Percentiles rank a stretch among this genome's conserved stretches.
Evolutionary conservation across 1,140 invertebrate genomes (phyloP).

Genomic region (Matsumurasca onukii): DNA sequence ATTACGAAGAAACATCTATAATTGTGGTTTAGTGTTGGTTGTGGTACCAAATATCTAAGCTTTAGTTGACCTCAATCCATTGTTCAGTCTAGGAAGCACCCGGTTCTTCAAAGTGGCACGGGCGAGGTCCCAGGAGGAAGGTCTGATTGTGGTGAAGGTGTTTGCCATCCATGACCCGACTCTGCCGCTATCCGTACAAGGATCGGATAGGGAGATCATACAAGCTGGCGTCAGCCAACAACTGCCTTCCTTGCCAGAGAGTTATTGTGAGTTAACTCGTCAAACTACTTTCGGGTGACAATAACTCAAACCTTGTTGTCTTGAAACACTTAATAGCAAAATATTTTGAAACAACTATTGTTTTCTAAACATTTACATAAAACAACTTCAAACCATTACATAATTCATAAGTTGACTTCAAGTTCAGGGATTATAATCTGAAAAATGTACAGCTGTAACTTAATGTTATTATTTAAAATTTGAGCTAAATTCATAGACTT

Average conservation of each 20-base stretch:
- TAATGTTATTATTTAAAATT: too few relatives aligned
- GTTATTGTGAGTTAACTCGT: slow-evolving; percentile 63
- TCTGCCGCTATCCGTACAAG: slow-evolving; percentile 80
- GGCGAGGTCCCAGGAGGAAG: slow-evolving; percentile 86
- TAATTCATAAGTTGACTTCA: neutral
- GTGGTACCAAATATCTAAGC: slow-evolving; percentile 42
- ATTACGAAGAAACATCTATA: too few relatives aligned
- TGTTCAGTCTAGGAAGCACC: slow-evolving; percentile 93
- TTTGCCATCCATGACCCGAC: slow-evolving; percentile 97
- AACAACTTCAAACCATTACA: neutral
- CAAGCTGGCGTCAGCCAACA: slow-evolving; percentile 77
- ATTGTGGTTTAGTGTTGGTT: slow-evolving; percentile 33
- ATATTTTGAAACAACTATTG: neutral
- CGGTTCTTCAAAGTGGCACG: slow-evolving; percentile 97
- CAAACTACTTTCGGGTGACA: neutral
- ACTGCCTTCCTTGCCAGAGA: slow-evolving; percentile 91
- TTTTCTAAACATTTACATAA: neutral
- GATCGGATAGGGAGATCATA: slow-evolving; percentile 79
- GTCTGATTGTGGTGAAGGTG: slow-evolving; percentile 92
- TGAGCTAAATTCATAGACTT: too few relatives aligned
- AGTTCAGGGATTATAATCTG: neutral
- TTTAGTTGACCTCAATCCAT: too few relatives aligned
- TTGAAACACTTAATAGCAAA: neutral
- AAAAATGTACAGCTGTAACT: neutral
- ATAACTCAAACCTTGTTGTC: neutral